phyloP scores from a whole-genome alignment of 2,888 invertebrate genomes.

The Drosophila bunnanda region DNA sequence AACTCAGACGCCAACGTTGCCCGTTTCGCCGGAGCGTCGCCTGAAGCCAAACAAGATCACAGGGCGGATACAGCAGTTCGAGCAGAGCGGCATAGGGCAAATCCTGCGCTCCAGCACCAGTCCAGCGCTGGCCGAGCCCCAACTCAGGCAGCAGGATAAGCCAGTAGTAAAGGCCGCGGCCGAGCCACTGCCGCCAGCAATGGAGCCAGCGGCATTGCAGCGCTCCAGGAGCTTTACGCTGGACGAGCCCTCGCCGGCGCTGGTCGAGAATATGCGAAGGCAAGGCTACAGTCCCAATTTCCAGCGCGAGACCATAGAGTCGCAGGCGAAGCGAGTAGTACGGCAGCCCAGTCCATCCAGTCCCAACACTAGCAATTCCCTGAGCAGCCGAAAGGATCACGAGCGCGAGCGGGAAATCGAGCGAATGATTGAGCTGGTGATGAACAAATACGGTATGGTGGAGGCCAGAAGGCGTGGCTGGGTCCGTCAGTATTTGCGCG shows the following conservation, averaged over 20 bases:
- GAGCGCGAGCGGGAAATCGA: slow-evolving; percentile 35
- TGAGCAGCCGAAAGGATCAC: slow-evolving; percentile 12
- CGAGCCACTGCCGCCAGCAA: neutral
- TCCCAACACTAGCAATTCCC: slow-evolving; percentile 3
- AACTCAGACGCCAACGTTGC: neutral
- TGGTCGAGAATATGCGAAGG: slow-evolving; percentile 84
- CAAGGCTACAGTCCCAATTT: slow-evolving; percentile 48
- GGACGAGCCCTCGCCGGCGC: slow-evolving; percentile 90
- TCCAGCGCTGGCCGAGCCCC: slow-evolving; percentile 57
- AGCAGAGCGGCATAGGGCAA: slow-evolving; percentile 36
- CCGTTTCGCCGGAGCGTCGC: slow-evolving; percentile 14
- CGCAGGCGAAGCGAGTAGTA: slow-evolving; percentile 81
- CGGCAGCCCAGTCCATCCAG: slow-evolving; percentile 51
- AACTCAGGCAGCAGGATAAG: neutral
- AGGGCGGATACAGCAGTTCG: slow-evolving; percentile 53
- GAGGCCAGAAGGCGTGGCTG: slow-evolving; percentile 33
- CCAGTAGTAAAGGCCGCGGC: neutral
- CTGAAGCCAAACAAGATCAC: slow-evolving; percentile 53
- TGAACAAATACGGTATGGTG: slow-evolving; percentile 34
- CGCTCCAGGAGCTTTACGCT: slow-evolving; percentile 92
- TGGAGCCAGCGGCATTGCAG: slow-evolving; percentile 79
- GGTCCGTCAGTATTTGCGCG: slow-evolving; percentile 85
- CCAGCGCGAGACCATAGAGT: slow-evolving; percentile 81
- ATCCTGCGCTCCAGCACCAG: slow-evolving; percentile 79
- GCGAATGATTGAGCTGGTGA: slow-evolving; percentile 47